Evolutionary conservation across 1,140 invertebrate species (phyloP).

Genomic region (Belonocnema kinseyi): DNA sequence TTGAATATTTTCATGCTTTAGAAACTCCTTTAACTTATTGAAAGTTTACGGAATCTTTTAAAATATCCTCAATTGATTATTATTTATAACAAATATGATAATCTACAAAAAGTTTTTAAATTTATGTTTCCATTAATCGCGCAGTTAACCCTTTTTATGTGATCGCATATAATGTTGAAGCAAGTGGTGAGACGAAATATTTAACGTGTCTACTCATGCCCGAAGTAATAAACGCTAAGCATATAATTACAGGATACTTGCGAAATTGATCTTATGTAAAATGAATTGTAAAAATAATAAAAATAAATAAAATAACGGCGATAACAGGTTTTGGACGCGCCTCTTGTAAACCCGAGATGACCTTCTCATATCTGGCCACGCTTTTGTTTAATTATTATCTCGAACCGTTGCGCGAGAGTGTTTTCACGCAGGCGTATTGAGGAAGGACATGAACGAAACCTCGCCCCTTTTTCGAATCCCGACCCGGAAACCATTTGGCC

Average conservation of each 20-base stretch:
- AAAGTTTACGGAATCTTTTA: too few relatives aligned
- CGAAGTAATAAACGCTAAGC: slow-evolving; percentile 20
- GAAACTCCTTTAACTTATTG: too few relatives aligned
- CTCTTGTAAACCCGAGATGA: slow-evolving; percentile 25
- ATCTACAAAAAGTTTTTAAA: background rate
- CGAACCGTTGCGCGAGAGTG: slow-evolving; percentile 32
- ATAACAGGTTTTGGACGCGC: slow-evolving; percentile 36
- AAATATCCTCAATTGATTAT: too few relatives aligned
- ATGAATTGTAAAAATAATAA: slow-evolving; percentile 10
- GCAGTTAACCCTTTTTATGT: slow-evolving; percentile 8
- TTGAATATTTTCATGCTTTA: too few relatives aligned
- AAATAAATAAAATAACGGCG: background rate
- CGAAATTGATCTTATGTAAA: slow-evolving; percentile 20
- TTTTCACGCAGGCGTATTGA: slow-evolving; percentile 33
- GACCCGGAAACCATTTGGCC: slow-evolving; percentile 10
- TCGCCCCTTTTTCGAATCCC: slow-evolving; percentile 14
- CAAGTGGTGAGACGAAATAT: background rate
- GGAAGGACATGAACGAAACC: slow-evolving; percentile 35
- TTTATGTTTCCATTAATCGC: slow-evolving; percentile 16
- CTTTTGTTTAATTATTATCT: background rate
- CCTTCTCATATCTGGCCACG: background rate
- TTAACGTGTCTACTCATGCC: background rate
- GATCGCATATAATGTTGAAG: background rate
- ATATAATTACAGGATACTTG: slow-evolving; percentile 28
- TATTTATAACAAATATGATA: too few relatives aligned